Evolutionary conservation across 2,888 invertebrate genomes (phyloP), one percentile per base, ranked within the genome.

Genomic region (Chrysotoxum bicinctum): DNA sequence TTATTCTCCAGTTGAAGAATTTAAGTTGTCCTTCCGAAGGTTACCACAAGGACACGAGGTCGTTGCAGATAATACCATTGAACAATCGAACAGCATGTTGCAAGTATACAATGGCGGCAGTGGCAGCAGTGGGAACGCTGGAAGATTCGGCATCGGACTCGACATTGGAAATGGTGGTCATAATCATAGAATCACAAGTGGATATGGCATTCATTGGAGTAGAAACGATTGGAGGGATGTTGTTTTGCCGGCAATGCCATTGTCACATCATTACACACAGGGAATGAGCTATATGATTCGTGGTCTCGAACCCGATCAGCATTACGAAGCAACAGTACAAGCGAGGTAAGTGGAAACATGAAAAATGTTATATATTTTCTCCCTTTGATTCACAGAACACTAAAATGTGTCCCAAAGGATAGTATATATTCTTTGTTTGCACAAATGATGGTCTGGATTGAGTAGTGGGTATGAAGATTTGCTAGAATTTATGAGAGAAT

Each of bases 311-410:
- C 93, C 94, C 14, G 94, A 94, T 83, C 93, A 94, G 76, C 94
- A 94, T 89, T 95, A 95, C 89, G 95, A 95, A 89, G 95, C 95
- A 73, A 94, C 93, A 89, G 94, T 95, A 75, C 93, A 94, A 88
- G 94, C 95, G 74, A 93, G 94, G 92, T 92, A 88, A 91, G 89
- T 88, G 45, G 66, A 37, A 73, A 45, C 40, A 32, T 19, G 4
- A 32, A 10, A 8, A 23, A 66, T n/a, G 10, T 23, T 30, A 12
- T 32, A 5, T 48, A 43, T 64, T 60, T 69, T 54, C 26, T 62
- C 21, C 35, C 64, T 70, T 35, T 72, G 52, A 54, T 54, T 62
- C 40, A 40, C 16, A 21, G 52, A 60, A 54, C 32, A 66, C 26
- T 60, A 37, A 69, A 45, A 79, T 75, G 54, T 56, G 21, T 70